A percentile compares a stretch with the other conserved stretches of the same genome.
phyloP scores from a whole-genome alignment of 2,113 vertebrate species.

The Leucopternis melanops region DNA sequence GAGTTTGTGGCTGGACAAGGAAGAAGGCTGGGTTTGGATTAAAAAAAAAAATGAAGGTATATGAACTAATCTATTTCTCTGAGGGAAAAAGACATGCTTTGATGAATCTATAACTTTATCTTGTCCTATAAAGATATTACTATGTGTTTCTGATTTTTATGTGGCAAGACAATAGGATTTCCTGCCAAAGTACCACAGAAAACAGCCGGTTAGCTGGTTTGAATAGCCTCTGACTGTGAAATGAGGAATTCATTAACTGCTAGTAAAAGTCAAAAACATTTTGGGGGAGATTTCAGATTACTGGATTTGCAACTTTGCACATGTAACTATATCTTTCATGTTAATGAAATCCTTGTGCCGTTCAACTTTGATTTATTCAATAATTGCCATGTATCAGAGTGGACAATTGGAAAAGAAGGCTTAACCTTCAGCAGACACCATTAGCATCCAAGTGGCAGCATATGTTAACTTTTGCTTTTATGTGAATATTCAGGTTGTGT shows the following conservation, averaged over 20 bases:
- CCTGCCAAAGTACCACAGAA: neutral
- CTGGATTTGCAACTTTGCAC: neutral
- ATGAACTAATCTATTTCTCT: neutral
- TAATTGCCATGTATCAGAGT: neutral
- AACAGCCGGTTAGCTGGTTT: neutral
- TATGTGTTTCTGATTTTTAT: neutral
- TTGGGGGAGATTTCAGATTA: neutral
- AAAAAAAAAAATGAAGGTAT: neutral
- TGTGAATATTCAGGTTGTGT: neutral
- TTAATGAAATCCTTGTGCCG: neutral
- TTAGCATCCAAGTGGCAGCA: neutral
- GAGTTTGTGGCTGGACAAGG: neutral
- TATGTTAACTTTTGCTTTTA: neutral
- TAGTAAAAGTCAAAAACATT: neutral
- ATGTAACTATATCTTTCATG: neutral
- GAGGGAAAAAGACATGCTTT: neutral
- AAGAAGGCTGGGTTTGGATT: neutral
- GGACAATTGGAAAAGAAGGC: neutral
- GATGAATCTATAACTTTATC: neutral
- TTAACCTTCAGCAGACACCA: neutral
- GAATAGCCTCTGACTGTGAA: neutral
- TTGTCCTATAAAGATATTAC: neutral
- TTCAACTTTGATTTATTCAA: neutral
- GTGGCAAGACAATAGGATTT: neutral
- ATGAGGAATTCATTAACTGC: neutral